Evolutionary conservation across 2,888 invertebrate genomes (phyloP), one percentile per base, ranked within the genome.

Genomic region (Euspilapteryx auroguttella): DNA sequence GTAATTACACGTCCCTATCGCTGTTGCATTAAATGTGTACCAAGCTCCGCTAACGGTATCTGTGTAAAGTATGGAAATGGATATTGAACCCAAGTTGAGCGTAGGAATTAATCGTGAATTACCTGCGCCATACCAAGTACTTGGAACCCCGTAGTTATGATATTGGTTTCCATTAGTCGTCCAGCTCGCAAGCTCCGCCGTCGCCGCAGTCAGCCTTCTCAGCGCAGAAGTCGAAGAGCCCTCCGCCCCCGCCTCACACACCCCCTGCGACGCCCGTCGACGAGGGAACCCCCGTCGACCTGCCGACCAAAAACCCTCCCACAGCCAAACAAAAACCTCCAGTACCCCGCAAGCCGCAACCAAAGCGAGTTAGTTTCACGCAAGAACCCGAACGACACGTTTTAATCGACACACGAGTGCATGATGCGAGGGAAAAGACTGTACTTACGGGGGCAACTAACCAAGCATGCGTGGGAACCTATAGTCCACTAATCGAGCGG

Each of bases 351-450:
- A 75, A 73, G 57, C 73, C 73, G 39, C 64, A 62, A 37, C 53
- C 48, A 45, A 75, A 75, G 47, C 68, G 73, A 71, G 73, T 75
- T 69, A 75, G 73, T 75, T 75, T 75, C 61, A 64, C 52, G 33
- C 49, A 54, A 47, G 48, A 57, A 40, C 40, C 45, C 37, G 49
- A 55, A 38, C 45, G 35, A 44, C 43, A 44, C 37, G n/a, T n/a
- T n/a, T n/a, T n/a, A n/a, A n/a, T n/a, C n/a, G n/a, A n/a, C n/a
- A n/a, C n/a, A n/a, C 17, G 17, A 41, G 38, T 49, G 57, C 65
- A 64, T 58, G 54, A 47, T 29, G 38, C 33, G 29, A 40, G 48
- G 42, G 44, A 40, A 34, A 38, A 40, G 32, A 38, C 38, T 37
- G 36, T 40, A 14, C 20, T 25, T 27, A 25, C 7, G 11, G 29